Base-by-base conservation (phyloP, 2,888 invertebrate species). In the Folsomia candida region DNA sequence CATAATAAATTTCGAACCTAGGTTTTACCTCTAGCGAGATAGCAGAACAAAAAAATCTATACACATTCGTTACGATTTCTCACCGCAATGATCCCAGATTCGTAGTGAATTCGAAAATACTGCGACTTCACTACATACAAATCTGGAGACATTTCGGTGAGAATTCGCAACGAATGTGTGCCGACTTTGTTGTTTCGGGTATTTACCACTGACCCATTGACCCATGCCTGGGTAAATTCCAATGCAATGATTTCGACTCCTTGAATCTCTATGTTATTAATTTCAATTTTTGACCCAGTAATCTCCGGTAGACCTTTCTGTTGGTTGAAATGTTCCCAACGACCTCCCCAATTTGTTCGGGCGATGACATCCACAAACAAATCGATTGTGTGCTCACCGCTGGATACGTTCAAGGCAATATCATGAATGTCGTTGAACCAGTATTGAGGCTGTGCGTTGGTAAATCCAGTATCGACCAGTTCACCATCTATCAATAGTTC, bases 211-310 rank as follows among this genome's bases (percentile, higher is more conserved):
- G 71, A 81, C 81, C 78, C 75, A 61, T 81, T 82, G 20, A 82
- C 83, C 84, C 84, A 85, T 20, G 80, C 81, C 51, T 81, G 82
- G 75, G 85, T 85, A 78, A 88, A 87, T 77, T 87, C 86, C 51
- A 87, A 78, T 0, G 87, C 84, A 76, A 82, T 81, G 0, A 86
- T 84, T 63, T 83, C 81, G 85, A 87, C 87, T 72, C 84, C 78
- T 18, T 76, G 72, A 0, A 87, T 68, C 27, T 76, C 73, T 4
- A 80, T 61, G 3, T 82, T 82, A 77, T 87, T 85, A n/a, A 70
- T 67, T 54, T 27, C 54, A 1, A 87, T 83, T n/a, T 67, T 69
- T 4, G 74, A 73, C 47, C 58, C n/a, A 6, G 82, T 81, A 0
- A 85, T 85, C 76, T 85, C 78, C 65, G 76, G 78, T 2, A 85